A percentile compares a stretch with the other conserved stretches of the same genome.
phyloP scores from a whole-genome alignment of 1,140 invertebrate species.

The Drosophila truncata region DNA sequence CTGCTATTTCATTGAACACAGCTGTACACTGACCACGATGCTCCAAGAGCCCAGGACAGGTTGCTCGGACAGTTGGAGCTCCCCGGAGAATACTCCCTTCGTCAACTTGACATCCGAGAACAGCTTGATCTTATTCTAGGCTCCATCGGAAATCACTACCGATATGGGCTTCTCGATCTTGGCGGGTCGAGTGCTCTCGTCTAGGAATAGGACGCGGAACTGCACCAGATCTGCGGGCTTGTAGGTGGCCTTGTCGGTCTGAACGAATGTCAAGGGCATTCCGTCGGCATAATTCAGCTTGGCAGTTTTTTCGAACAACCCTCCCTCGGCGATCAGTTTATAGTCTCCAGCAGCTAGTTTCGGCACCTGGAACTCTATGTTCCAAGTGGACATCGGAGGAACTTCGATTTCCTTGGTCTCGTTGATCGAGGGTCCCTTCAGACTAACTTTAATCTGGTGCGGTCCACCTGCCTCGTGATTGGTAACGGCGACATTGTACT shows the following conservation, averaged over 20 bases:
- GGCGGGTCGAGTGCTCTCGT: constrained; percentile 90
- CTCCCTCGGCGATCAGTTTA: constrained; percentile 90
- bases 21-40: constrained; percentile 89
- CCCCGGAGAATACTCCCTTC: constrained; percentile 91
- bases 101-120: constrained; percentile 90
- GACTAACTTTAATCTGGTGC: constrained; percentile 89
- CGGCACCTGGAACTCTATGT: constrained; percentile 88
- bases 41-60: constrained; percentile 97
- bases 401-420: constrained; percentile 89
- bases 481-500: constrained; percentile 93
- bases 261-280: constrained; percentile 95
- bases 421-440: constrained; percentile 90
- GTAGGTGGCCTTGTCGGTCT: constrained; percentile 97
- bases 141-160: constrained; percentile 61
- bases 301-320: constrained; percentile 91
- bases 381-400: constrained; percentile 89
- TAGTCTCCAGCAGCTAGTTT: constrained; percentile 92
- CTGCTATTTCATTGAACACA: no score
- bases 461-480: no score
- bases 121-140: constrained; percentile 88
- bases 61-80: constrained; percentile 92
- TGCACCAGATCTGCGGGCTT: constrained; percentile 94
- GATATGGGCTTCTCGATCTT: constrained; percentile 74
- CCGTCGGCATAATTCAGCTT: constrained; percentile 91
- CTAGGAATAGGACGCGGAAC: constrained; percentile 93